Percentiles rank a stretch among this genome's conserved stretches.
Conservation (phyloP, 2,113 vertebrate species). For the Salvelinus alpinus region DNA sequence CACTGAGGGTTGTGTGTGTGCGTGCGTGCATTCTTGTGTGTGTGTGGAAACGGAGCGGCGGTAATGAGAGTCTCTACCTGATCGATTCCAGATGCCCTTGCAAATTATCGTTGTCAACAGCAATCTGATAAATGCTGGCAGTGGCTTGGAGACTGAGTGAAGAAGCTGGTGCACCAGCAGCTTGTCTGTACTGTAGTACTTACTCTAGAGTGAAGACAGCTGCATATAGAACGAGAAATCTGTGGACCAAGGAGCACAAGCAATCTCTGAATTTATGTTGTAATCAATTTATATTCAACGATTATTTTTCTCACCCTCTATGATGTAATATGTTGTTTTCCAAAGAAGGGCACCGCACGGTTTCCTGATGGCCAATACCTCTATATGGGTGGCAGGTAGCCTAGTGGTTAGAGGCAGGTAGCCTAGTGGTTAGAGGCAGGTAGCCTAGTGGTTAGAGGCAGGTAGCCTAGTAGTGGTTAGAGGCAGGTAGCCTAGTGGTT, state of each 20-base stretch:
- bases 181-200: neutral
- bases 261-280: neutral
- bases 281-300: neutral
- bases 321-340: neutral
- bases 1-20: neutral
- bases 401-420: too few relatives aligned
- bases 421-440: too few relatives aligned
- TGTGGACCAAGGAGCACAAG: neutral
- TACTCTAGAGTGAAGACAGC: too few relatives aligned
- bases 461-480: too few relatives aligned
- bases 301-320: too few relatives aligned
- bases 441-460: too few relatives aligned
- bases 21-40: constrained; percentile 8
- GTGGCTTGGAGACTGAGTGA: constrained; percentile 13
- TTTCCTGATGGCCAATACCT: neutral
- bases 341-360: neutral
- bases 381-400: too few relatives aligned
- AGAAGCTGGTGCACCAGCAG: neutral
- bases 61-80: constrained; percentile 44
- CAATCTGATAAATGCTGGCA: constrained; percentile 25
- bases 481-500: too few relatives aligned
- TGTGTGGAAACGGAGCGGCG: neutral
- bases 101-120: constrained; percentile 50
- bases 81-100: constrained; percentile 62
- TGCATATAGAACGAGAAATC: too few relatives aligned